Conservation (phyloP, 2,113 vertebrate species). For the Ceyx melanurus region DNA sequence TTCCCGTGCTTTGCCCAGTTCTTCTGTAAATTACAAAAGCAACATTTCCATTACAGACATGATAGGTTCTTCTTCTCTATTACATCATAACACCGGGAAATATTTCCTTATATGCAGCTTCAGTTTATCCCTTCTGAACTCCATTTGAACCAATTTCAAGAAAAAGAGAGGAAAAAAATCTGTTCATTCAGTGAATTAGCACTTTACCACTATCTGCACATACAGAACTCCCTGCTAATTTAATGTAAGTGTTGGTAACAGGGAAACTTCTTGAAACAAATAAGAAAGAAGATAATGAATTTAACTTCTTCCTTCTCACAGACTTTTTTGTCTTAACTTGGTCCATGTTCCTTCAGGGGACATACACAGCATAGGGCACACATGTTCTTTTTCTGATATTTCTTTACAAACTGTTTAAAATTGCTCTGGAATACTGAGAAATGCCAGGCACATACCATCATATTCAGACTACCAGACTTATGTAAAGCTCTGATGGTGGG, state of each 20-base stretch:
- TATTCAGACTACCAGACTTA: background rate
- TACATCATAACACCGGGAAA: background rate
- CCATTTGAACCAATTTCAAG: background rate
- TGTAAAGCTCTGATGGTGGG: background rate
- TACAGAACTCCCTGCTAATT: background rate
- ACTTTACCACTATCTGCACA: background rate
- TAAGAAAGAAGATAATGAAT: background rate
- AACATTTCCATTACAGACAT: constrained; percentile 12
- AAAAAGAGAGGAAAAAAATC: background rate
- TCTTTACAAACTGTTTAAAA: background rate
- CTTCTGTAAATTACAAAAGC: constrained; percentile 2
- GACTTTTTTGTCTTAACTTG: background rate
- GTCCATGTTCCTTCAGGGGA: background rate
- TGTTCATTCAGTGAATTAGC: background rate
- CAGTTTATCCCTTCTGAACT: background rate
- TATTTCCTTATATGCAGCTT: background rate
- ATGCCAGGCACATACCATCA: background rate
- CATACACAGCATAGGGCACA: background rate
- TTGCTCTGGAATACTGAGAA: background rate
- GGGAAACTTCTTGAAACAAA: background rate
- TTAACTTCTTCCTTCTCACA: background rate
- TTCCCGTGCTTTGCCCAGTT: background rate
- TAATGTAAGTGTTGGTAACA: background rate
- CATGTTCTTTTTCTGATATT: background rate
- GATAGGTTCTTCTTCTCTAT: background rate